Conservation (phyloP, 2,797 vertebrate species). For the Otolemur crassicaudatus region DNA sequence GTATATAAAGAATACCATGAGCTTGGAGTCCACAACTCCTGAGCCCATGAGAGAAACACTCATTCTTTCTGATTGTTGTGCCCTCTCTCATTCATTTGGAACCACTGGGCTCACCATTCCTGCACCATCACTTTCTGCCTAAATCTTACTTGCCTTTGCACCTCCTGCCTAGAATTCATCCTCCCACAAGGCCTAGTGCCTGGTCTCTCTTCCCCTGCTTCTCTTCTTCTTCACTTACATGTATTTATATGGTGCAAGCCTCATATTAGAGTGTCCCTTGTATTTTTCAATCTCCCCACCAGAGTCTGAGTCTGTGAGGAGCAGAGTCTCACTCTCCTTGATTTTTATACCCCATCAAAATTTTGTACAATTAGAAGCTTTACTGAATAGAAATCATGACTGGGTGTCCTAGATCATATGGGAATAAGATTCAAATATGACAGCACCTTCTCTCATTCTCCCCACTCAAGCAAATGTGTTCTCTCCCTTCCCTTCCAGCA, state of each 20-base stretch:
- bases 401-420: not conserved
- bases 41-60: not conserved
- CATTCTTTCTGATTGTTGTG: not conserved
- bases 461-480: not conserved
- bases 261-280: not conserved
- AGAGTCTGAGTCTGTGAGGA: not conserved
- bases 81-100: not conserved
- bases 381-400: not conserved
- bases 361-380: not conserved
- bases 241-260: accelerated
- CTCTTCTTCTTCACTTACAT: not conserved
- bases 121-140: constrained; percentile 43
- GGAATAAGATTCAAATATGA: not conserved
- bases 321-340: not conserved
- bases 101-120: not conserved
- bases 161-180: not conserved
- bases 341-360: not conserved
- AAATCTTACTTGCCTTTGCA: constrained; percentile 47
- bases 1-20: not conserved
- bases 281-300: not conserved
- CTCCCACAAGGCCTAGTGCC: not conserved
- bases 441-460: not conserved
- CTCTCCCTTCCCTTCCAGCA: not conserved
- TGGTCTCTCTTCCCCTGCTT: not conserved
- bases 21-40: not conserved